phyloP scores from a whole-genome alignment of 2,888 invertebrate genomes.

The Boloria selene region DNA sequence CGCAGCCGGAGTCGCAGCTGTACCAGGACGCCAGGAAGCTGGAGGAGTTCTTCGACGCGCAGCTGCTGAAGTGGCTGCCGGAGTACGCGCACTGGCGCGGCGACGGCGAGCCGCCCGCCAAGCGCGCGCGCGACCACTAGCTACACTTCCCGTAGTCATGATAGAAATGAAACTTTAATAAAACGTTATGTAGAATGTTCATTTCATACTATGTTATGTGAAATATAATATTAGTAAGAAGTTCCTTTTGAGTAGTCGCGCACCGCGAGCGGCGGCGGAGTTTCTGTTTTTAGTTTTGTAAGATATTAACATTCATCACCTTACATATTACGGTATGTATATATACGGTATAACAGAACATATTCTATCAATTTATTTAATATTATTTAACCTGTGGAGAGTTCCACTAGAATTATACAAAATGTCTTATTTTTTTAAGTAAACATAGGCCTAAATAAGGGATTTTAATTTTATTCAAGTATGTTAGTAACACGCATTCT shows the following conservation, averaged over 20 bases:
- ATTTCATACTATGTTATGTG: too few relatives aligned
- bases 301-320: too few relatives aligned
- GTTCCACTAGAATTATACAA: too few relatives aligned
- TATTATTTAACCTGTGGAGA: too few relatives aligned
- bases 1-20: slow-evolving; percentile 88
- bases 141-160: background rate
- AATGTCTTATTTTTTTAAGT: background rate
- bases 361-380: too few relatives aligned
- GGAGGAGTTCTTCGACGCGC: slow-evolving; percentile 93
- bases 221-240: background rate
- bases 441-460: background rate
- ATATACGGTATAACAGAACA: too few relatives aligned
- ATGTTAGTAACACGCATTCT: too few relatives aligned
- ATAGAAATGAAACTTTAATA: background rate
- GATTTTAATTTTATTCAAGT: too few relatives aligned
- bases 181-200: background rate
- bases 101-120: slow-evolving; percentile 64
- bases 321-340: too few relatives aligned
- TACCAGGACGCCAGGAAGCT: slow-evolving; percentile 90
- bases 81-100: slow-evolving; percentile 84
- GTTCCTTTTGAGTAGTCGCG: background rate
- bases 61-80: slow-evolving; percentile 91
- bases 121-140: slow-evolving; percentile 62
- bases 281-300: background rate
- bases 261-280: background rate